Conservation (phyloP, 1,140 invertebrate species). For the Drosophila lini region DNA sequence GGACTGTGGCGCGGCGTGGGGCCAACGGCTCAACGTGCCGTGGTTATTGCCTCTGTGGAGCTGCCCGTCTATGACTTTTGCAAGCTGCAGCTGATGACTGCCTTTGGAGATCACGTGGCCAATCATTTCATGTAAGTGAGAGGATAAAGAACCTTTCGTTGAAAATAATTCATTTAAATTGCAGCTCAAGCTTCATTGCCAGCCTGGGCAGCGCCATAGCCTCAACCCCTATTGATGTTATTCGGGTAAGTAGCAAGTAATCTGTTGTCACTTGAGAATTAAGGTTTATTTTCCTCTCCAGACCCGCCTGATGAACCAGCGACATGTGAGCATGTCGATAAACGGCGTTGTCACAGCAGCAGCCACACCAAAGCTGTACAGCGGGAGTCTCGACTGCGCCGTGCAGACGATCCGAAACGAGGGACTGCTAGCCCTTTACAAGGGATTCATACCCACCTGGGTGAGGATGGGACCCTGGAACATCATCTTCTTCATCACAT, state of each 20-base stretch:
- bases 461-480: constrained; percentile 98
- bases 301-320: constrained; percentile 97
- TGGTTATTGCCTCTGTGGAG: constrained; percentile 96
- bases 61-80: constrained; percentile 96
- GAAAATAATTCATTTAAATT: constrained; percentile 49
- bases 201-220: constrained; percentile 96
- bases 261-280: background rate
- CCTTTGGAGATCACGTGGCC: constrained; percentile 91
- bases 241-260: constrained; percentile 89
- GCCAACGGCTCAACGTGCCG: constrained; percentile 95
- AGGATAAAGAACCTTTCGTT: too few relatives aligned
- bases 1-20: constrained; percentile 96
- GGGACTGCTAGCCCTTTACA: constrained; percentile 95
- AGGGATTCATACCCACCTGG: constrained; percentile 98
- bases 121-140: constrained; percentile 95
- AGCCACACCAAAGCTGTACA: constrained; percentile 88
- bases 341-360: constrained; percentile 84
- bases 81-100: constrained; percentile 90
- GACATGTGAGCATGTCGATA: constrained; percentile 86
- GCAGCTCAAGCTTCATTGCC: constrained; percentile 94
- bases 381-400: constrained; percentile 95
- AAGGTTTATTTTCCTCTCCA: constrained; percentile 74
- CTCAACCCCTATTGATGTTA: constrained; percentile 97
- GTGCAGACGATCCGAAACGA: constrained; percentile 87
- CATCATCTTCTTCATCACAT: constrained; percentile 98